phyloP scores from a whole-genome alignment of 2,888 invertebrate species.

The Ommatoiulus sabulosus region DNA sequence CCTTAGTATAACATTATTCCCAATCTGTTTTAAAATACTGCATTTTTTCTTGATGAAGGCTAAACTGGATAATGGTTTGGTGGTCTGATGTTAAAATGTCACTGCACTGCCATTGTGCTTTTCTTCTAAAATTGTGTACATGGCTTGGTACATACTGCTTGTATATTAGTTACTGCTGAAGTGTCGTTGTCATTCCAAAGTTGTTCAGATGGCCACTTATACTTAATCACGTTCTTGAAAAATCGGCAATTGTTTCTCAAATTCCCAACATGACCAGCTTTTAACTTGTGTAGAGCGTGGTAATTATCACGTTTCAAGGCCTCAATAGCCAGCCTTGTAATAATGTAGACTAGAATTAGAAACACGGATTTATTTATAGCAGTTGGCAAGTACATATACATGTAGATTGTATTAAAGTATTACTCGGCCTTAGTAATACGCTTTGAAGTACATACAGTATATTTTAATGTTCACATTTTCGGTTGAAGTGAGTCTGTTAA shows the following conservation, averaged over 20 bases:
- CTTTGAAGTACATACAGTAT: too few relatives aligned
- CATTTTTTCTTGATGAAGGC: too few relatives aligned
- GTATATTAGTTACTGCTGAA: neutral
- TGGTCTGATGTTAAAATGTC: too few relatives aligned
- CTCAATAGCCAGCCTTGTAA: neutral
- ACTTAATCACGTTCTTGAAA: neutral
- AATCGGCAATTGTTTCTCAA: neutral
- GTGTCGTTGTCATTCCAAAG: neutral
- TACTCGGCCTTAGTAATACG: neutral
- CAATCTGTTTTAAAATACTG: too few relatives aligned
- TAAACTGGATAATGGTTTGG: too few relatives aligned
- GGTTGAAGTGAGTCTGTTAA: too few relatives aligned
- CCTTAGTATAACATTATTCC: too few relatives aligned
- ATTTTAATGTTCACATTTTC: too few relatives aligned
- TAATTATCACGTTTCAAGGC: neutral
- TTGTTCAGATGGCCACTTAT: neutral
- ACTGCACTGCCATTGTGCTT: too few relatives aligned
- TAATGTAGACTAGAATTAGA: neutral
- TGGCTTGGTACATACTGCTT: neutral
- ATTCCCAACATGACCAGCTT: neutral
- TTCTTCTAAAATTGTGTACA: too few relatives aligned
- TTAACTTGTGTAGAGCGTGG: neutral
- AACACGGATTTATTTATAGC: neutral
- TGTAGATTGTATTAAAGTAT: neutral
- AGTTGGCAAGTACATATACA: neutral